Percentiles rank a stretch among this genome's conserved stretches.
Evolutionary conservation across 2,113 vertebrate genomes (phyloP).

Genomic region (Candoia aspera): DNA sequence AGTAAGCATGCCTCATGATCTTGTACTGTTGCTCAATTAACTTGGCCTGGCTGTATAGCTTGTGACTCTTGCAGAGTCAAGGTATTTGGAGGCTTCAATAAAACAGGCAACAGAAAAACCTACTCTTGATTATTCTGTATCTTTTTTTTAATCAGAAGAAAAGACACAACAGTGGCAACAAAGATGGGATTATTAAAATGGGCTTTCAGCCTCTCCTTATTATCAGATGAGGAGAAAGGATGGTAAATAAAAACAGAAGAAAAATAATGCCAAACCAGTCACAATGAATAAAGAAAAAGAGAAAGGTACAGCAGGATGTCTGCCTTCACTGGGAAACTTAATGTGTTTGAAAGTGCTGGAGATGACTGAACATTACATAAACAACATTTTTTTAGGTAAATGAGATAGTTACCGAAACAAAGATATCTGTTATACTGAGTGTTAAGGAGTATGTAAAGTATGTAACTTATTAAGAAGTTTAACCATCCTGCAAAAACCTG

Average conservation of each 20-base stretch:
- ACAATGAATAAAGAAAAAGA: too few species aligned
- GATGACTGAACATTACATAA: too few species aligned
- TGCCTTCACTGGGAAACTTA: too few species aligned
- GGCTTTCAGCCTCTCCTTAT: not conserved
- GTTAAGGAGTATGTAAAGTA: not conserved
- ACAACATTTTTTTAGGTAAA: too few species aligned
- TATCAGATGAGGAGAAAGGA: not conserved
- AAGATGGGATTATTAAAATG: not conserved
- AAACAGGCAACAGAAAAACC: not conserved
- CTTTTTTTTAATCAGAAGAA: not conserved
- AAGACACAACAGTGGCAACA: not conserved
- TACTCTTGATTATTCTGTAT: not conserved
- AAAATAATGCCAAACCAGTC: too few species aligned
- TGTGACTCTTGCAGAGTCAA: not conserved
- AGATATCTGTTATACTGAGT: too few species aligned
- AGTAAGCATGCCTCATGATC: not conserved
- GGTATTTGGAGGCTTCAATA: not conserved
- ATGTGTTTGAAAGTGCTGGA: too few species aligned
- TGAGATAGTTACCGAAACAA: too few species aligned
- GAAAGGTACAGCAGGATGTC: too few species aligned
- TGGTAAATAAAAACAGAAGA: too few species aligned
- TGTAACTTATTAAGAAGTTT: not conserved
- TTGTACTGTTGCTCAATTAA: not conserved
- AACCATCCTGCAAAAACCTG: not conserved
- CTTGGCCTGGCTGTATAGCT: not conserved